Evolutionary conservation across 2,113 vertebrate species (phyloP), one percentile per base, ranked within the genome.

Genomic region (Gopherus flavomarginatus): DNA sequence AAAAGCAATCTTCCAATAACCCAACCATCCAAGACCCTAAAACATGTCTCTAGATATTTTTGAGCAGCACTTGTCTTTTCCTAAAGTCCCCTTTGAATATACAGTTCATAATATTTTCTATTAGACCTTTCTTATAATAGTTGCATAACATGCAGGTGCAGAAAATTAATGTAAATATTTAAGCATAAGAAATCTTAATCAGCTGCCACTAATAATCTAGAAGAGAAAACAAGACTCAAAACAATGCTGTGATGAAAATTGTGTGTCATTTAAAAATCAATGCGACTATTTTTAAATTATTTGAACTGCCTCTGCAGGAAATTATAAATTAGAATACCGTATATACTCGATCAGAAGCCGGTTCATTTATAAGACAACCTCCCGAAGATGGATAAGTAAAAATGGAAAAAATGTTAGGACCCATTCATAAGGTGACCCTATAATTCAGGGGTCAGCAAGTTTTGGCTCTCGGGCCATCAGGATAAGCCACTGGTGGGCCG

Each of bases 181-280:
- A 47, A 87, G 87, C 82, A 69, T 44, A 89, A 87, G 78, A 85
- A 65, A 57, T 59, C 81, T 92, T 94, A 54, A 81, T 88, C 78
- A 97, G 82, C 93, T 97, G 90, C n/a, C 85, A 98, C 92, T 94
- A 89, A 90, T 77, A 97, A 95, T 93, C 88, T 90, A 97, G 91
- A 97, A 89, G 87, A 97, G 90, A 94, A 86, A 95, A 79, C 53
- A 95, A 94, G 81, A 93, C 83, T 95, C 87, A 92, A 50, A 85
- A 49, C 75, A 94, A n/a, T 24, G n/a, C 62, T 86, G 11, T 52
- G 42, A 86, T 1, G 0, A 65, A 92, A 80, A 87, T 47, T 42
- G 31, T 62, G 31, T 84, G 27, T 69, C 35, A 44, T 12, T 82
- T 80, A 44, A 90, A 21, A 89, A 78, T 77, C 80, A 42, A 12